Evolutionary conservation across 2,888 invertebrate species (phyloP).

Genomic region (Pandemis heparana): DNA sequence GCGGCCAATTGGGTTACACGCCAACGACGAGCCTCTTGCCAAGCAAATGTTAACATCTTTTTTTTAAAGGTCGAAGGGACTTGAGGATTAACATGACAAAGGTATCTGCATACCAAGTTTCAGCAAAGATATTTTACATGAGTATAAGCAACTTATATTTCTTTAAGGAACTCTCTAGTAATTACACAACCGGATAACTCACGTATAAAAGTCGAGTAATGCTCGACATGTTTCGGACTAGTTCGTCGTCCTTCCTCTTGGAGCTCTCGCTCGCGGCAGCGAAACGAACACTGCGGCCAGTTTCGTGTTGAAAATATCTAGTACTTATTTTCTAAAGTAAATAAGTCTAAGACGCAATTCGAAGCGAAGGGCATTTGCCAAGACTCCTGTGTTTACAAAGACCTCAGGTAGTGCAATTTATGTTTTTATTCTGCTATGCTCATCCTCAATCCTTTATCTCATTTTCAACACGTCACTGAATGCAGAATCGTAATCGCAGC

Average conservation of each 20-base stretch:
- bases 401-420: constrained; percentile 41
- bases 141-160: neutral
- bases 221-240: no score
- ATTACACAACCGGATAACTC: no score
- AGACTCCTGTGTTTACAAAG: constrained; percentile 15
- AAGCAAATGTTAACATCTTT: constrained; percentile 37
- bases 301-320: no score
- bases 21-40: constrained; percentile 51
- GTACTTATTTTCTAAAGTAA: no score
- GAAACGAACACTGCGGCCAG: no score
- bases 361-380: constrained; percentile 24
- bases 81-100: constrained; percentile 6
- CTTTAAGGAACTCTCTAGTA: no score
- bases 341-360: neutral
- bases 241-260: no score
- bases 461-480: constrained; percentile 43
- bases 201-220: no score
- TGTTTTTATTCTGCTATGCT: constrained; percentile 30
- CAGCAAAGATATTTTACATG: neutral
- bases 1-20: constrained; percentile 71
- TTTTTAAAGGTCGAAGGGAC: constrained; percentile 36
- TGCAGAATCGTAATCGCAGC: constrained; percentile 37
- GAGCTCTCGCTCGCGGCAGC: no score
- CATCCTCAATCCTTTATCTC: constrained; percentile 40
- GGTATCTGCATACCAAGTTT: neutral